Percentiles rank a stretch among this genome's conserved stretches.
Evolutionary conservation across 2,888 invertebrate genomes (phyloP).

Genomic region (Tipula lateralis): DNA sequence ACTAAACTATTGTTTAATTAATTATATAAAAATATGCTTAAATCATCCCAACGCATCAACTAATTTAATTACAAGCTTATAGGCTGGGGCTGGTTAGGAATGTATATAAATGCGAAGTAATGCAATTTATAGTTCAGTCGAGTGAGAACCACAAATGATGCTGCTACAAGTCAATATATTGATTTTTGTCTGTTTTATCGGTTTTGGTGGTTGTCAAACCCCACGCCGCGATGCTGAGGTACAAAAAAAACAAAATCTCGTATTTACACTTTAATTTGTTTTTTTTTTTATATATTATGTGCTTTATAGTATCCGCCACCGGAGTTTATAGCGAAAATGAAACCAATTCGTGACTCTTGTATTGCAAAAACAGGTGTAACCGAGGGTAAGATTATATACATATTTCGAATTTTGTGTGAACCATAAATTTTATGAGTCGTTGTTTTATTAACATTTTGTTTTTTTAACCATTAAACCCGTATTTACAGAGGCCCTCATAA

Average conservation of each 20-base stretch:
- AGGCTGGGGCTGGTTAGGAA: too few relatives aligned
- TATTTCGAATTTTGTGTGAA: background rate
- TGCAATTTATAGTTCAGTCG: background rate
- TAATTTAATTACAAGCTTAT: background rate
- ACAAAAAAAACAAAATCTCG: background rate
- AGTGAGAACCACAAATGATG: background rate
- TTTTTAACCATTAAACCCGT: background rate
- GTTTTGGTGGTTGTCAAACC: slow-evolving; percentile 32
- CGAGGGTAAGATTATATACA: slow-evolving; percentile 34
- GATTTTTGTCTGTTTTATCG: background rate
- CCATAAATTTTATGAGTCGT: background rate
- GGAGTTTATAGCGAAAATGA: slow-evolving; percentile 37
- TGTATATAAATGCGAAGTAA: background rate
- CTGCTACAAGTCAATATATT: background rate
- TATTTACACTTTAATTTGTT: background rate
- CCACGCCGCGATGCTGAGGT: slow-evolving; percentile 37
- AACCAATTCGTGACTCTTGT: slow-evolving; percentile 39
- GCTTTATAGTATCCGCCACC: slow-evolving; percentile 39
- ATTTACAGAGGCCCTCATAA: slow-evolving; percentile 39
- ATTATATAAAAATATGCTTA: background rate
- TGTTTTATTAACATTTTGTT: slow-evolving; percentile 30
- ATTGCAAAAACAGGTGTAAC: slow-evolving; percentile 39
- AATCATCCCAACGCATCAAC: background rate
- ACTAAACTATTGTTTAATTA: background rate
- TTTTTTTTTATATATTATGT: slow-evolving; percentile 31